Base-by-base conservation (phyloP, 2,797 vertebrate genomes). In the Enteromius viviparus region DNA sequence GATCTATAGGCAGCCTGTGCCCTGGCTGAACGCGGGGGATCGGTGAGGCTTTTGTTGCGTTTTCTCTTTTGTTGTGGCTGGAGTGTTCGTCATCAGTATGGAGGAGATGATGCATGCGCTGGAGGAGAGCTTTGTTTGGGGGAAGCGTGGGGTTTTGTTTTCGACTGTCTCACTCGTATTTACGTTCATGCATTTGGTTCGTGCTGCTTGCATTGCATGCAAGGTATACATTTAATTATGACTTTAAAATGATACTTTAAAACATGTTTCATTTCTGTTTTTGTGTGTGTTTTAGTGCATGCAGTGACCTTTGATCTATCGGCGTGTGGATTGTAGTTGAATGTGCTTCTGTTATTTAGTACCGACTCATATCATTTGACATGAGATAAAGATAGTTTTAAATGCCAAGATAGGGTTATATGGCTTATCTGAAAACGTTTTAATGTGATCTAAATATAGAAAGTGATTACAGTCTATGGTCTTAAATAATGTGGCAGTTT, bases 11-110 rank as follows among this genome's bases (percentile, higher is more conserved):
- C 69, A 71, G 77, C 32, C 53, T 37, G 87, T 87, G 87, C 72
- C 72, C 66, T 74, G 65, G 64, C 55, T 87, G 90, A 86, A 91
- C 91, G 91, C 89, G 92, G 90, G 92, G 93, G 88, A 86, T 86
- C 90, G 91, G 94, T 94, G 93, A 93, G 94, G 91, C 90, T 93
- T 81, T 87, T 76, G 78, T 84, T 77, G 68, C 72, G 32, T 70
- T 40, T 53, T 21, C 65, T 76, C 81, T 76, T 82, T 78, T 71
- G 72, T n/a, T 21, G 15, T 29, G 26, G 34, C 17, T 78, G 45
- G 47, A 80, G 64, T 45, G 17, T 26, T 70, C 42, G 4, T 21
- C 64, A 29, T 47, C 51, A 71, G 74, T 37, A 76, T 62, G 49
- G 74, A 51, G 45, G 58, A 78, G 55, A 65, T 29, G 74, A 26